Conservation (phyloP, 2,888 invertebrate genomes). For the Machimus atricapillus region DNA sequence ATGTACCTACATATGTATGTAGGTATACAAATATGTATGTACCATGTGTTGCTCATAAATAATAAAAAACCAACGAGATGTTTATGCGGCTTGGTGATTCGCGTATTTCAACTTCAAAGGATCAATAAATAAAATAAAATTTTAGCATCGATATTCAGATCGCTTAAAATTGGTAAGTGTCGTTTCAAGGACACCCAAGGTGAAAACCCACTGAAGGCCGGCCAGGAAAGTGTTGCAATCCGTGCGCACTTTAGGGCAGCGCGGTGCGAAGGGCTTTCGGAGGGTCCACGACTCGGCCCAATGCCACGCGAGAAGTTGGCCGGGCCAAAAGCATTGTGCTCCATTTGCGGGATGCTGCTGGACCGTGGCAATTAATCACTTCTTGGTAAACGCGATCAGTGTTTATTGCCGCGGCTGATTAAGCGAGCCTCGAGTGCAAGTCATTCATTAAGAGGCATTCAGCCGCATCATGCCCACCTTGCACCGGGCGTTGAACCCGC, state of each 20-base stretch:
- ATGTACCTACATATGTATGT: no score
- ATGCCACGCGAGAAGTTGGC: background rate
- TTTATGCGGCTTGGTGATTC: no score
- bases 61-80: no score
- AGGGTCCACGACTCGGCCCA: background rate
- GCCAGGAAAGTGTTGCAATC: background rate
- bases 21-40: no score
- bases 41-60: no score
- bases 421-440: background rate
- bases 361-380: background rate
- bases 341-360: background rate
- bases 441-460: background rate
- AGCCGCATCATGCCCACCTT: slow-evolving; percentile 33
- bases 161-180: background rate
- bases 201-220: background rate
- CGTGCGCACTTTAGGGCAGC: background rate
- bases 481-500: slow-evolving; percentile 33
- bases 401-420: background rate
- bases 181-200: background rate
- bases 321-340: background rate
- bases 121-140: no score
- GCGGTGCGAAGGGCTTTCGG: background rate
- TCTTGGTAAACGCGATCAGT: background rate
- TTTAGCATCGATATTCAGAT: no score
- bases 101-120: no score